Evolutionary conservation across 2,113 vertebrate species (phyloP).

Genomic region (Protomyctophum bolini): DNA sequence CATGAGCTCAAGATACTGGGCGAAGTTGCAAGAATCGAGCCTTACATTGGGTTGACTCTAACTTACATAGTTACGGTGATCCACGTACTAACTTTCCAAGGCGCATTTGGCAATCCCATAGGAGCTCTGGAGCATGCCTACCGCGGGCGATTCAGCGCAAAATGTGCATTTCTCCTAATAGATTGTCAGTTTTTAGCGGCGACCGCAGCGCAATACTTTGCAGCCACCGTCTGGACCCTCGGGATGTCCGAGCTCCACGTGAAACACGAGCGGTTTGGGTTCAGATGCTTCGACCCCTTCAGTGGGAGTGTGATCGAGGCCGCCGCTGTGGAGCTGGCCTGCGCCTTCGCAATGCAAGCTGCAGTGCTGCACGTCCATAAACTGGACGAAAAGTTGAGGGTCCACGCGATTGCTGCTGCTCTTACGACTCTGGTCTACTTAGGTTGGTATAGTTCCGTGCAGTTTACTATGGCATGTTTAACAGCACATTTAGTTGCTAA

Average conservation of each 20-base stretch:
- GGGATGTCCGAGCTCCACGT: constrained; percentile 75
- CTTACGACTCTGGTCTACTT: constrained; percentile 81
- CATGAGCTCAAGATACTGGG: constrained; percentile 83
- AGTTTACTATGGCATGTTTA: no score
- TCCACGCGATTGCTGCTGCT: constrained; percentile 78
- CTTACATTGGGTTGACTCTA: constrained; percentile 68
- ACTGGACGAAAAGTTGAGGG: constrained; percentile 65
- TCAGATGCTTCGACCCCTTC: constrained; percentile 78
- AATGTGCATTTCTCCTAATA: constrained; percentile 47
- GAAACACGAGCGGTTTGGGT: constrained; percentile 54
- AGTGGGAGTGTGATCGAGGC: constrained; percentile 78
- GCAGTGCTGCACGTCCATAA: constrained; percentile 71
- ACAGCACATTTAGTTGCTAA: no score
- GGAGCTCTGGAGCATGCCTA: constrained; percentile 74
- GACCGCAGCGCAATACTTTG: constrained; percentile 63
- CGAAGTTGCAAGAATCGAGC: constrained; percentile 47
- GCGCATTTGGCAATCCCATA: constrained; percentile 79
- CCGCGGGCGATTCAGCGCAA: constrained; percentile 41
- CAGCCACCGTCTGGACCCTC: constrained; percentile 77
- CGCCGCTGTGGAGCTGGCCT: constrained; percentile 79
- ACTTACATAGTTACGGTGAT: constrained; percentile 80
- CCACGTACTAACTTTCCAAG: constrained; percentile 79
- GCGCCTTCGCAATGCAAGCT: constrained; percentile 82
- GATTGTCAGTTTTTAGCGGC: constrained; percentile 78
- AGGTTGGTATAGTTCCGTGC: constrained; percentile 73